Evolutionary conservation across 1,140 invertebrate genomes (phyloP), one percentile per base, ranked within the genome.

Genomic region (Zaprionus ghesquierei): DNA sequence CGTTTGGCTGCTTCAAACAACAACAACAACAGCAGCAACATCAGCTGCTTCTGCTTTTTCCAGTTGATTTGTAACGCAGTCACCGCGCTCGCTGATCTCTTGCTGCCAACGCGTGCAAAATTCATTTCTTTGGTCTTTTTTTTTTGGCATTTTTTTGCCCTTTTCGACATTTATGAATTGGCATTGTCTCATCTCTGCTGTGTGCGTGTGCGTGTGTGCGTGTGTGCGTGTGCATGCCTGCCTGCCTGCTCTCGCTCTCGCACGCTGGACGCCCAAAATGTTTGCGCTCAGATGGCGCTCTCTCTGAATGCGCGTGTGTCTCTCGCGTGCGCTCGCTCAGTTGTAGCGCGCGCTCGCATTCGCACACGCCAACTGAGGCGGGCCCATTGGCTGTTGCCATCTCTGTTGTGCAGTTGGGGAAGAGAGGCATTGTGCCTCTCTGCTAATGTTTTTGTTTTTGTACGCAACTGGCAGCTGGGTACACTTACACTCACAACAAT

Each of bases 151-250:
- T 62, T 62, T 20, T 54, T 55, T 61, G 38, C 31, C 50, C 46
- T 65, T 72, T 66, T 77, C 25, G 68, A 77, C 51, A 63, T 81
- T 81, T 77, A 85, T 85, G 63, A 87, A 85, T 85, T 81, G 81
- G 64, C 60, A 78, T 75, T 78, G 78, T 71, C 74, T 64, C 77
- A 59, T 74, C 59, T 70, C 58, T 69, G 58, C 59, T 70, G 62
- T 69, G 58, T 65, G 76, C 65, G 76, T 72, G 44, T 77, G 59
- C 9, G 12, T 33, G 25, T 50, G 53, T 54, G 51, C 31, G 51
- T 54, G 23, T 5, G 27, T 66, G 27, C 35, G 35, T 66, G 35
- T 51, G 46, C 46, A 18, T 22, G 41, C 10, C 50, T 49, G 23
- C 66, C 46, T 27, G 33, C 46, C 35, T 9, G 25, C 66, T 65